These are phyloP conservation scores for Aeoliscus strigatus DNA, from an alignment of 2,797 vertebrate genomes.

Conservation along the genomic window DNA sequence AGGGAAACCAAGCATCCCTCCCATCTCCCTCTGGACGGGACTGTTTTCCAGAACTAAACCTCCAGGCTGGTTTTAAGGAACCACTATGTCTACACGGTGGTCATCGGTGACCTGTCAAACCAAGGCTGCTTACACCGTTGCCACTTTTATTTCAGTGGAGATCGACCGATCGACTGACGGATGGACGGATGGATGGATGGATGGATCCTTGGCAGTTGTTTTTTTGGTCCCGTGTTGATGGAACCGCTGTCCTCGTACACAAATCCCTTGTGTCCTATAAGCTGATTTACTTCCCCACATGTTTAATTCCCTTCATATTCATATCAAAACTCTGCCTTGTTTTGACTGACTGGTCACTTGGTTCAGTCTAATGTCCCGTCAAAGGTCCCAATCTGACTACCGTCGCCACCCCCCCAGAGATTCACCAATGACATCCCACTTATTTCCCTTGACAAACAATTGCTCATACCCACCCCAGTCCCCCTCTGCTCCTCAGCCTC, in stretches of 20 bases:
- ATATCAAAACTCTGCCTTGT: constrained; percentile 29
- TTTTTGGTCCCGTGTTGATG: constrained; percentile 15
- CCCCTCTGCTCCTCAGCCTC: constrained; percentile 18
- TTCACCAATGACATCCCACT: constrained; percentile 23
- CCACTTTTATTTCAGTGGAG: no score
- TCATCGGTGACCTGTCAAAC: no score
- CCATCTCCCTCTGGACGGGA: neutral
- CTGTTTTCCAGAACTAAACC: constrained; percentile 1
- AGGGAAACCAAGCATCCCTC: neutral
- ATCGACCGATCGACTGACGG: no score
- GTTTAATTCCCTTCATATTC: constrained; percentile 47
- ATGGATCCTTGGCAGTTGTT: constrained; percentile 18
- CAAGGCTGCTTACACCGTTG: no score
- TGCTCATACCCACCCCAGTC: constrained; percentile 30
- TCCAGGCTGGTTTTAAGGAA: no score
- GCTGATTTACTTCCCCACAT: constrained; percentile 47
- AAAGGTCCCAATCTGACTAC: constrained; percentile 21
- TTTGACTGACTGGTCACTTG: constrained; percentile 38
- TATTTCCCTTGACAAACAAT: constrained; percentile 45
- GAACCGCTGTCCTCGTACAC: constrained; percentile 17
- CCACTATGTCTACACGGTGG: no score
- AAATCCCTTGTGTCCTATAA: constrained; percentile 35
- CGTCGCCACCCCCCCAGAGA: constrained; percentile 19
- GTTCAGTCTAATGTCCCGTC: constrained; percentile 32
- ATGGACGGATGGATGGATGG: no score